Conservation (phyloP, 2,797 vertebrate species). For the Anniella stebbinsi region DNA sequence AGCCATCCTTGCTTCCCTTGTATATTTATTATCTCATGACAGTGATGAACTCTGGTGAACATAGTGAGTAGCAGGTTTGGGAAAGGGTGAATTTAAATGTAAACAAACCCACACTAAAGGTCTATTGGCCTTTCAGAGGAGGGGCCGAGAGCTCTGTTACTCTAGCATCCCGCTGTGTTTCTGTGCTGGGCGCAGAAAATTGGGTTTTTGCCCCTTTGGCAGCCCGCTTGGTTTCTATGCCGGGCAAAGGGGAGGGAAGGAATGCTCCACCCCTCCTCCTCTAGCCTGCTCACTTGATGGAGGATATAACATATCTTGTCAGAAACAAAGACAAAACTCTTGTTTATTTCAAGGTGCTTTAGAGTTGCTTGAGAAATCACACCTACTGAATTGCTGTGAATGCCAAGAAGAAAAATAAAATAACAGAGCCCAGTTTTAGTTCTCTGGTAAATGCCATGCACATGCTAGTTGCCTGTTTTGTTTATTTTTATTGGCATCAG, state of each 20-base stretch:
- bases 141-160: too few species aligned
- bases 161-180: too few species aligned
- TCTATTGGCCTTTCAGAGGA: background rate
- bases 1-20: background rate
- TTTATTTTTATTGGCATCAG: background rate
- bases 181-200: too few species aligned
- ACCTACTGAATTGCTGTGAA: background rate
- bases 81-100: background rate
- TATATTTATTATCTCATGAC: background rate
- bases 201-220: background rate
- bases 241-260: too few species aligned
- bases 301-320: background rate
- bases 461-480: background rate
- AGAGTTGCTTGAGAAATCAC: background rate
- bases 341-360: background rate
- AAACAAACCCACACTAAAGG: background rate
- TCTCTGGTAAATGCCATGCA: background rate
- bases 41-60: background rate
- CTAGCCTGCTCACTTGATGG: background rate
- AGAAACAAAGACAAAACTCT: background rate
- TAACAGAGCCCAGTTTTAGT: background rate
- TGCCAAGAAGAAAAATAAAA: background rate
- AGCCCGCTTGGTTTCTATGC: background rate
- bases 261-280: background rate
- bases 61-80: background rate